Base-by-base conservation (phyloP, 2,888 invertebrate species). In the Sarcophaga variegata region DNA sequence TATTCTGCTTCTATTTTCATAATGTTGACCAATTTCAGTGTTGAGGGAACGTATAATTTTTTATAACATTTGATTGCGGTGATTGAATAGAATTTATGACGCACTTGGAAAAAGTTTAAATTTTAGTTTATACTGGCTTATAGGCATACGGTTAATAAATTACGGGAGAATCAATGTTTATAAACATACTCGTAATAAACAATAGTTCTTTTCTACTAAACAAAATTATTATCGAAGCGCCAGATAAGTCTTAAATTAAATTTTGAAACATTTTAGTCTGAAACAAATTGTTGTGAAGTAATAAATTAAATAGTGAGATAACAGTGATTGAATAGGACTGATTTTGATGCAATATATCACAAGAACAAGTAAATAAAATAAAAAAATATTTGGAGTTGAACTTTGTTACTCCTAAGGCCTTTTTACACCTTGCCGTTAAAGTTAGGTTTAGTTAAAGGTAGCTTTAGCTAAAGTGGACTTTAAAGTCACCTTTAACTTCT, bases 11-110 rank as follows among this genome's bases (percentile, higher is more conserved):
- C 8, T 37, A 37, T 37, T 37, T 37, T 37, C 8, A 10, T 37
- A 37, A 37, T 10, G 37, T 37, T 37, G 10, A 37, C 8, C 37
- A 37, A 37, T 37, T 37, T 37, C 2, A 8, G 8, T 8, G 8
- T 10, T 8, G 37, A 37, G 37, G 10, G 37, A 37, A 37, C 3
- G 8, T 37, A 25, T 72, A 45, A 63, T 69, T 45, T 54, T 81
- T 69, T n/a, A n/a, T n/a, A n/a, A n/a, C n/a, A n/a, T n/a, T n/a
- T 64, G 75, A 75, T 78, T 63, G 78, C 69, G 78, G 37, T 78
- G 85, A 74, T 78, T 78, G 77, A 77, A 74, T 66, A 47, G 11
- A 82, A 82, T 85, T 85, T 85, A 82, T 79, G 59, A 75, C 37
- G 8, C 59, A 76, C 70, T 69, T 59, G 22, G 76, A 49, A 27